Evolutionary conservation across 2,888 invertebrate species (phyloP).

Genomic region (Ochropacha duplaris): DNA sequence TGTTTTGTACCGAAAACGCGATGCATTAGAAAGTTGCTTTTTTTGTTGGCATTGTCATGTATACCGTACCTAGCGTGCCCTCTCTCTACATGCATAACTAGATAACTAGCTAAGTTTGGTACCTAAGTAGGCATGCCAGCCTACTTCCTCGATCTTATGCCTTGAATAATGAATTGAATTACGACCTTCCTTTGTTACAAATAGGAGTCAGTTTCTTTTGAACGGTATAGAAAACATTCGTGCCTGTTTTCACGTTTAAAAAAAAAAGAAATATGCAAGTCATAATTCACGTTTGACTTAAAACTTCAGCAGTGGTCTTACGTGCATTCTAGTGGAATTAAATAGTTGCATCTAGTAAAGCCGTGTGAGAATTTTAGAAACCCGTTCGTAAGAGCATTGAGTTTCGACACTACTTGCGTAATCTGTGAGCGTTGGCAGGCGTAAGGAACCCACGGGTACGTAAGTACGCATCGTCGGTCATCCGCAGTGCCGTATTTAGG

Average conservation of each 20-base stretch:
- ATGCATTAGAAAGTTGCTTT: slow-evolving; percentile 67
- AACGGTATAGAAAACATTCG: background rate
- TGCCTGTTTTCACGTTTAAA: background rate
- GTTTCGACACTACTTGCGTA: slow-evolving; percentile 3
- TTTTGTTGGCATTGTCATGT: slow-evolving; percentile 47
- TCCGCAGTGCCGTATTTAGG: slow-evolving; percentile 16
- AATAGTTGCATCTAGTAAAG: slow-evolving; percentile 30
- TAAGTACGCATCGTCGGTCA: slow-evolving; percentile 20
- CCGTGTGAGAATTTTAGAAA: slow-evolving; percentile 44
- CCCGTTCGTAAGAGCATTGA: slow-evolving; percentile 23
- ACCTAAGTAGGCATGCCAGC: background rate
- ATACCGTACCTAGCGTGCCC: slow-evolving; percentile 1
- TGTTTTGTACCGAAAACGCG: slow-evolving; percentile 49
- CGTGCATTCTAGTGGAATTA: slow-evolving; percentile 23
- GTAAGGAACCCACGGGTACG: slow-evolving; percentile 4
- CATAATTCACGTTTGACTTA: background rate
- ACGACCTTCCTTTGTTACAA: too few relatives aligned
- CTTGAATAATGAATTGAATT: background rate
- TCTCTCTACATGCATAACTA: background rate
- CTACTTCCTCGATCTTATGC: background rate
- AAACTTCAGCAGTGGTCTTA: slow-evolving; percentile 6
- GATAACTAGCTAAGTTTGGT: background rate
- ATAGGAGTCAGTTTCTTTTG: too few relatives aligned
- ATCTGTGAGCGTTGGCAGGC: background rate
- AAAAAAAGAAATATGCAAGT: background rate